Evolutionary conservation across 2,797 vertebrate species (phyloP).

Genomic region (Mus caroli): DNA sequence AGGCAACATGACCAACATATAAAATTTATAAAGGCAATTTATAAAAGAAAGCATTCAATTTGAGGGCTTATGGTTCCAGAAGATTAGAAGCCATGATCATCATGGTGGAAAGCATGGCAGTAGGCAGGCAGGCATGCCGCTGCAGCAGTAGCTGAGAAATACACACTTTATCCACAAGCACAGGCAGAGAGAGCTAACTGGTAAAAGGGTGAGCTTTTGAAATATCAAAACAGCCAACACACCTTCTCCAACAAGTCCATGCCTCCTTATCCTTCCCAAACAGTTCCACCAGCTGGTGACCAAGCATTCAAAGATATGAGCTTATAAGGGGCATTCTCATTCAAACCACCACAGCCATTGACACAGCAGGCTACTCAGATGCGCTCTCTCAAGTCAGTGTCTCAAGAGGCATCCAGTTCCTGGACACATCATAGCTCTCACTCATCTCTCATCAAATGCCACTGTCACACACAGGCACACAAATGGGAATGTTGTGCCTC

Average conservation of each 20-base stretch:
- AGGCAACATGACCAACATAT: background rate
- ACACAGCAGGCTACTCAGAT: background rate
- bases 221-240: background rate
- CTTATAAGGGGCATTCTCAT: background rate
- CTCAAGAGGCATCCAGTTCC: background rate
- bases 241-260: background rate
- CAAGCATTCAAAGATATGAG: background rate
- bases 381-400: background rate
- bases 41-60: background rate
- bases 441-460: background rate
- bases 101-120: background rate
- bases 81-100: background rate
- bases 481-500: background rate
- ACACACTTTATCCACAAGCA: background rate
- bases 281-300: background rate
- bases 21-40: background rate
- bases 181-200: background rate
- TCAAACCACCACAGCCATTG: background rate
- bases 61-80: background rate
- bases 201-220: background rate
- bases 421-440: background rate
- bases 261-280: background rate
- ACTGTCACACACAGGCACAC: background rate
- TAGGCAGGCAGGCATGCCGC: background rate
- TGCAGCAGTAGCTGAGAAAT: background rate